Evolutionary conservation across 1,140 invertebrate species (phyloP).

Genomic region (Aphelenchoides fujianensis): DNA sequence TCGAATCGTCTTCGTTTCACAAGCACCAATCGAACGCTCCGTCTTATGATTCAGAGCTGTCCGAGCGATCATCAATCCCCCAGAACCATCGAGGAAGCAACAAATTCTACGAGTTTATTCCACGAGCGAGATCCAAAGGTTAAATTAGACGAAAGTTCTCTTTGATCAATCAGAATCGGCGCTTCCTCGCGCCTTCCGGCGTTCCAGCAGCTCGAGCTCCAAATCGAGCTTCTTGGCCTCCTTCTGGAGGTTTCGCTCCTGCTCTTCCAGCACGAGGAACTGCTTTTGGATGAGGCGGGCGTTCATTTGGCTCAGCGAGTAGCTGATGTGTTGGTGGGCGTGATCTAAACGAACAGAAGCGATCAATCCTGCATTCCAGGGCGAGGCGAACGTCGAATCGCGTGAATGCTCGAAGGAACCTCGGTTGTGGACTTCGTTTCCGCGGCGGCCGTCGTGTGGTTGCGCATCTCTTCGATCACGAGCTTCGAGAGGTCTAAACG

Average conservation of each 20-base stretch:
- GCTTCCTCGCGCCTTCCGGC: background rate
- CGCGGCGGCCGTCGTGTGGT: background rate
- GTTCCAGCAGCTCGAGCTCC: conserved; percentile 27
- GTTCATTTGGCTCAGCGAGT: conserved; percentile 19
- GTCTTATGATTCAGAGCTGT: no score
- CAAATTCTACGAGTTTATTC: background rate
- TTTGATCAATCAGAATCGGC: no score
- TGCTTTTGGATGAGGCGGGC: conserved; percentile 19
- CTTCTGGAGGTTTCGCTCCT: conserved; percentile 21
- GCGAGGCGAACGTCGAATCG: background rate
- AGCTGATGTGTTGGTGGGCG: conserved; percentile 1
- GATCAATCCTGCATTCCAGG: conserved; percentile 2
- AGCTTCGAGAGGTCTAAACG: background rate
- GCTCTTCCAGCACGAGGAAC: conserved; percentile 13
- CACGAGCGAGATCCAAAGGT: background rate
- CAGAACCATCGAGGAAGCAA: background rate
- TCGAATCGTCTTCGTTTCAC: background rate
- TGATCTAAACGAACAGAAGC: conserved; percentile 13
- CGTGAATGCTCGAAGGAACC: background rate
- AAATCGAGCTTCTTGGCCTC: conserved; percentile 26
- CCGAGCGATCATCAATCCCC: no score
- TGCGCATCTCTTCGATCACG: conserved; percentile 21
- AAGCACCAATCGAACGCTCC: background rate
- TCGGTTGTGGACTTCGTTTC: background rate
- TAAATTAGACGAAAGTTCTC: background rate